Evolutionary conservation across 2,113 vertebrate genomes (phyloP), one percentile per base, ranked within the genome.

Genomic region (Cromileptes altivelis): DNA sequence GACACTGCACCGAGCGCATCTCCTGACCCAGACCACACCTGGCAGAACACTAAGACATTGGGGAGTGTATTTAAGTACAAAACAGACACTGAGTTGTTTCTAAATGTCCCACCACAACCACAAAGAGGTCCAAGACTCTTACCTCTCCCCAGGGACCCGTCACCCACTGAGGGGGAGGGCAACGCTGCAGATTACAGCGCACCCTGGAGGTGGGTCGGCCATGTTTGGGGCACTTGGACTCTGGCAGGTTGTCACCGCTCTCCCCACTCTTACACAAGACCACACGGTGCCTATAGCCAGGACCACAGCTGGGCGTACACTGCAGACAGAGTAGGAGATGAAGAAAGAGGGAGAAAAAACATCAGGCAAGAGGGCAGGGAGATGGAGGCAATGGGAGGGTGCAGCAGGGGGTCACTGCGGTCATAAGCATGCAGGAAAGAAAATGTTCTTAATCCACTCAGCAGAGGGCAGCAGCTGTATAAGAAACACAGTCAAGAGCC

Each of bases 241-340:
- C 94, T 2, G 96, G 94, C 90, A 99, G 89, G 0, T 95, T 97
- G 3, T 96, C 81, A 0, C 95, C 94, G 25, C 96, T 97, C 85
- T 99, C 98, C 0, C 98, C 97, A 2, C 97, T 98, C 90, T 97
- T 98, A 90, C 98, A 99, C 76, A 99, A 96, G 62, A 99, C 95
- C 3, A 97, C 94, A 23, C 98, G 96, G 90, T 98, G 97, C 73
- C 98, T 97, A 93, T 97, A 97, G 55, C 98, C 98, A 0, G 97
- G 98, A 9, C 98, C 98, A 1, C 98, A 99, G 92, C 94, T 97
- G 0, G 98, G 98, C 30, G 97, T 97, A 78, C 98, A 99, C 98
- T 99, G 94, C 47, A 27, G 72, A 81, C 45, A 70, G 70, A 84
- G 52, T 4, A 10, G 42, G 21, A 72, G 55, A 81, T 15, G 17